Base-by-base conservation (phyloP, 2,888 invertebrate species). In the Athripsodes cinereus region DNA sequence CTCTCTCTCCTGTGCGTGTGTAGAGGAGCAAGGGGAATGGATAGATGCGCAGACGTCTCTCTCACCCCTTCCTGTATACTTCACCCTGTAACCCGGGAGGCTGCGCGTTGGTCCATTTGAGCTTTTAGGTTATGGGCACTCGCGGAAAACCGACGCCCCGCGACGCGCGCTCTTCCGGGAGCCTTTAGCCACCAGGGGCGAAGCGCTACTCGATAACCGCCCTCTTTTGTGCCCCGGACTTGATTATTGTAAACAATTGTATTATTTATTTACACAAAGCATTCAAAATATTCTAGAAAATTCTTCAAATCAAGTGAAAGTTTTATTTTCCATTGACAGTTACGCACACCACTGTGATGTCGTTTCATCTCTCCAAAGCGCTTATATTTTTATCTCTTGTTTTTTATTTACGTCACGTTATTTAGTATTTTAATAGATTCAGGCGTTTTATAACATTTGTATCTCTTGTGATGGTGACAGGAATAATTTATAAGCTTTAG, bases 61-160 rank as follows among this genome's bases (percentile, higher is more conserved):
- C 49, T n/a, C 50, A 22, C 47, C 35, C 22, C 47, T 52, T 8
- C 22, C 18, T 44, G 35, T 22, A 1, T 34, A 50, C 55, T 11
- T 40, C 53, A 11, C 55, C 47, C 52, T 19, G 47, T 8, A 13
- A 22, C 44, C 52, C 34, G 35, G 49, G 56, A 64, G 57, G 70
- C 77, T 77, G 77, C 75, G 75, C 75, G 73, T 73, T 73, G 76
- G 75, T 76, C 74, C 75, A 76, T 75, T 75, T 74, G 40, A 53
- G 46, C 48, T 61, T 62, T 56, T 58, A 62, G 62, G 62, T 62
- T 62, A 62, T 58, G 60, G 56, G 56, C 51, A 56, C 56, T 56
- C 56, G 56, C 56, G 56, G 56, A 52, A 56, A 56, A 51, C 52
- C 51, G 59, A 53, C 59, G 59, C 59, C 55, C 53, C 52, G 59